A percentile compares a stretch with the other conserved stretches of the same genome.
Conservation (phyloP, 2,888 invertebrate species). For the Digitonthophagus gazella region DNA sequence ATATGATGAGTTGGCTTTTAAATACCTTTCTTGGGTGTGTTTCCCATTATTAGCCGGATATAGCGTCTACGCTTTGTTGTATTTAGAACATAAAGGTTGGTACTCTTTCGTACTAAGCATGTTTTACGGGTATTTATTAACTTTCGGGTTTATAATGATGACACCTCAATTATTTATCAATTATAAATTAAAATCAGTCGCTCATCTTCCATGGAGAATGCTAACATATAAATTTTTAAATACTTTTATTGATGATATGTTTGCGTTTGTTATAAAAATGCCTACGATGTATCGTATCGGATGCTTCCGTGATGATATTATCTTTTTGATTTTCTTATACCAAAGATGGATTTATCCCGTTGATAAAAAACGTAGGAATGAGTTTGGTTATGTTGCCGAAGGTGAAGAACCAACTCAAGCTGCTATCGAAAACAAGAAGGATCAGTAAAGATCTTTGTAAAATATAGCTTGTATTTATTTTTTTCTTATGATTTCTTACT, state of each 20-base stretch:
- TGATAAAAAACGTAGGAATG: conserved; percentile 92
- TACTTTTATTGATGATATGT: conserved; percentile 99
- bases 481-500: too few species aligned
- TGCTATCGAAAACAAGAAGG: conserved; percentile 36
- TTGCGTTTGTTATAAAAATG: conserved; percentile 99
- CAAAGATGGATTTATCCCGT: conserved; percentile 99
- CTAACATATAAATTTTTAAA: conserved; percentile 99
- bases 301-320: conserved; percentile 97
- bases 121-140: conserved; percentile 96
- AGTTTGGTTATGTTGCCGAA: conserved; percentile 97
- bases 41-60: conserved; percentile 94
- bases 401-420: conserved; percentile 27
- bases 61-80: conserved; percentile 90
- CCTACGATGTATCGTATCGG: conserved; percentile 97
- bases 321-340: conserved; percentile 98
- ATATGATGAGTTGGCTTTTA: conserved; percentile 94
- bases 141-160: conserved; percentile 99
- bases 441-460: conserved; percentile 19
- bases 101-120: conserved; percentile 96
- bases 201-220: conserved; percentile 99
- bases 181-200: conserved; percentile 98
- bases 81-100: conserved; percentile 98
- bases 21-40: conserved; percentile 93
- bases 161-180: conserved; percentile 99
- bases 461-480: conserved; percentile 19